Evolutionary conservation across 2,888 invertebrate species (phyloP).

Genomic region (Drosophila melanosoma): DNA sequence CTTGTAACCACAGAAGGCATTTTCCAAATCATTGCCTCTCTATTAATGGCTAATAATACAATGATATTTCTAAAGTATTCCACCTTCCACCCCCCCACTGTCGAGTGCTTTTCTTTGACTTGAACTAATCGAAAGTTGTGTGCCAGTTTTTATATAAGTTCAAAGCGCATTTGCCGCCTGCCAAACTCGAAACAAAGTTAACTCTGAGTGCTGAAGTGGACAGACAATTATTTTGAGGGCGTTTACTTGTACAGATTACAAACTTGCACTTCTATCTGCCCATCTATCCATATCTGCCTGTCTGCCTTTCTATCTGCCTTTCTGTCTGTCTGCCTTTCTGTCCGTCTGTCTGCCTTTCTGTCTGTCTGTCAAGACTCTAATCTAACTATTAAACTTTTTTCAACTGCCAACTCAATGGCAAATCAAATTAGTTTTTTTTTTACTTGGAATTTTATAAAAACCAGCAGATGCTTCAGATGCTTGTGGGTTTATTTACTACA

Average conservation of each 20-base stretch:
- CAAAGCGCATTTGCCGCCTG: slow-evolving; percentile 50
- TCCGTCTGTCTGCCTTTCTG: slow-evolving; percentile 10
- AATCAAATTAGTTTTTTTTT: slow-evolving; percentile 8
- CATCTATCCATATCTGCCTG: slow-evolving; percentile 22
- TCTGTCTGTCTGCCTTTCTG: slow-evolving; percentile 12
- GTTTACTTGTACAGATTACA: slow-evolving; percentile 48
- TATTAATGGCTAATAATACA: slow-evolving; percentile 19
- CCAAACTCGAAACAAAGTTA: slow-evolving; percentile 35
- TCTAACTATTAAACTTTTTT: slow-evolving; percentile 36
- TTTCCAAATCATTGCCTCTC: slow-evolving; percentile 40
- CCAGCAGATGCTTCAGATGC: neutral
- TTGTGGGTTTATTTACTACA: neutral
- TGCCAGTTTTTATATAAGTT: slow-evolving; percentile 48
- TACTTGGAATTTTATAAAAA: slow-evolving; percentile 1
- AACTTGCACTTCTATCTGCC: slow-evolving; percentile 37
- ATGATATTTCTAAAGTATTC: slow-evolving; percentile 44
- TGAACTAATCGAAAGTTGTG: slow-evolving; percentile 49
- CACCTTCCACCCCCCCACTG: slow-evolving; percentile 14
- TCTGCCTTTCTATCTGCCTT: slow-evolving; percentile 6
- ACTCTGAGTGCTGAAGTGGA: slow-evolving; percentile 45
- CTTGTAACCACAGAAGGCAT: slow-evolving; percentile 24
- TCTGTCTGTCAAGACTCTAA: slow-evolving; percentile 24
- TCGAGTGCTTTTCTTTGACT: slow-evolving; percentile 4
- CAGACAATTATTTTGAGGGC: slow-evolving; percentile 34
- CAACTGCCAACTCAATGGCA: slow-evolving; percentile 30